Conservation (phyloP, 2,797 vertebrate genomes). For the Oreortyx pictus region DNA sequence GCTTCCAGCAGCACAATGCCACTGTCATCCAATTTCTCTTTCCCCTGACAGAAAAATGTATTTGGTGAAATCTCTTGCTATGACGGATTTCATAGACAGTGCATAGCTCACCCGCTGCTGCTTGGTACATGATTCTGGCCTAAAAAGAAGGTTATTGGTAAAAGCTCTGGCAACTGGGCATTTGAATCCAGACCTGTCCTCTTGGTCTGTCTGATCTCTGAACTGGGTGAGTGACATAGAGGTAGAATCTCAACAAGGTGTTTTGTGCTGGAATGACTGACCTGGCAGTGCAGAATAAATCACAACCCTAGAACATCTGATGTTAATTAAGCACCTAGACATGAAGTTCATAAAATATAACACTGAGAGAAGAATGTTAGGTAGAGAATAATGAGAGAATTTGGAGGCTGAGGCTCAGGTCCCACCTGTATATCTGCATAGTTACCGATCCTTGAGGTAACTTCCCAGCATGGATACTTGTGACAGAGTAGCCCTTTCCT, state of each 20-base stretch:
- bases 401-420: not conserved
- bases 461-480: not conserved
- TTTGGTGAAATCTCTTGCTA: not conserved
- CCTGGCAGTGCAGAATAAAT: not conserved
- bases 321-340: not conserved
- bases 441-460: not conserved
- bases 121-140: not conserved
- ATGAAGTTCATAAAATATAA: not conserved
- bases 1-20: constrained; percentile 33
- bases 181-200: not conserved
- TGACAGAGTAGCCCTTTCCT: not conserved
- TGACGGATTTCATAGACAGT: not conserved
- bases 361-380: not conserved
- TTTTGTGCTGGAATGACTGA: not conserved
- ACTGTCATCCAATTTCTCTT: constrained; percentile 18
- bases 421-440: not conserved
- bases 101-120: not conserved
- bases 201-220: not conserved
- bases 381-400: not conserved
- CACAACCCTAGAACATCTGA: not conserved
- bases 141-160: too few relatives aligned
- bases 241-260: not conserved
- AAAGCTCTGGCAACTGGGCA: not conserved
- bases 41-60: not conserved
- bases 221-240: rapidly evolving